Evolutionary conservation across 2,113 vertebrate species (phyloP).

Genomic region (Fulica atra): DNA sequence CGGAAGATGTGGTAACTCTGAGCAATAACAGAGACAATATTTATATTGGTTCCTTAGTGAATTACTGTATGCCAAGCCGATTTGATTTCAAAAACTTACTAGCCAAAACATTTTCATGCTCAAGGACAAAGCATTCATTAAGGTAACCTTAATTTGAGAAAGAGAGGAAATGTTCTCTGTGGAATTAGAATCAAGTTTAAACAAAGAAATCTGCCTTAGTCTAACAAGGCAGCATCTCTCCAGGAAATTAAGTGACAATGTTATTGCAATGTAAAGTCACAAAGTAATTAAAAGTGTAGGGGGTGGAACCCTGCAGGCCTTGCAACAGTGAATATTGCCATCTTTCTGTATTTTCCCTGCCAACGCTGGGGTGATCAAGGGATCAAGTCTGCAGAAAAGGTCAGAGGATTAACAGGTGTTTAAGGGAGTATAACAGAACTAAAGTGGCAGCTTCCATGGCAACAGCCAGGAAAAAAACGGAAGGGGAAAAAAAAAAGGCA

Average conservation of each 20-base stretch:
- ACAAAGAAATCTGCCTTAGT: slow-evolving; percentile 48
- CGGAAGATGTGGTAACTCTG: background rate
- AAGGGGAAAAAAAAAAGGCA: background rate
- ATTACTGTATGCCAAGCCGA: background rate
- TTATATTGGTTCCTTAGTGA: background rate
- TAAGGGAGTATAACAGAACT: background rate
- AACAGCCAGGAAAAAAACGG: background rate
- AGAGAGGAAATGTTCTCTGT: background rate
- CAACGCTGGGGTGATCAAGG: background rate
- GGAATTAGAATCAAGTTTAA: slow-evolving; percentile 19
- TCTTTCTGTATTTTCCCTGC: background rate
- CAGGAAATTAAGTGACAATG: slow-evolving; percentile 57
- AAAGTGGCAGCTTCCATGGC: background rate
- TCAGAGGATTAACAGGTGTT: slow-evolving; percentile 45
- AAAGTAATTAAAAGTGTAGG: slow-evolving; percentile 35
- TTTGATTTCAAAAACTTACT: background rate
- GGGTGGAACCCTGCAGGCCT: background rate
- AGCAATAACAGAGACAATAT: background rate
- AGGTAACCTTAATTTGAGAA: background rate
- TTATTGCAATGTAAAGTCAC: background rate
- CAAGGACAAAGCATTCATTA: background rate
- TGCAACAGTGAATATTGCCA: background rate
- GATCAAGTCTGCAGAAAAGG: background rate
- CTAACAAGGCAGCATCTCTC: slow-evolving; percentile 40
- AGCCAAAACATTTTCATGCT: background rate